Evolutionary conservation across 2,113 vertebrate species (phyloP), one percentile per base, ranked within the genome.

Genomic region (Hydrochoerus hydrochaeris): DNA sequence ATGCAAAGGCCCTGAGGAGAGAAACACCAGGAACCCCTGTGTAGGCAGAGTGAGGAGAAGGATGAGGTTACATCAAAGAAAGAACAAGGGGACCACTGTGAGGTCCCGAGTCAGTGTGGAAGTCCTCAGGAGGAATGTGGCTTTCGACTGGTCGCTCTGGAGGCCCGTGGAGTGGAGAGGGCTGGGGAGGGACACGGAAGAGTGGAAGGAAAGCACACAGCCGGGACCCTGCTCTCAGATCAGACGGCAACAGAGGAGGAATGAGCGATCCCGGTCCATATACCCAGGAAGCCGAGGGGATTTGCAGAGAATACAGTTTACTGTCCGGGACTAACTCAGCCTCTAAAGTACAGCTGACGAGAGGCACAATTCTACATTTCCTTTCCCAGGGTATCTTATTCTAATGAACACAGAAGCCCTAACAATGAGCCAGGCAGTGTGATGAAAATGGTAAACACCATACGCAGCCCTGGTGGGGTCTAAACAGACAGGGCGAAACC

Each of bases 361-460:
- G 41, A 44, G 41, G 88, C 28, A 16, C 0, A 0, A 90, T 69
- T 89, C 90, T 83, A 85, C 11, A 1, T 57, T 94, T 93, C 91
- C 94, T 95, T 98, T 98, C 91, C 85, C 96, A 95, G 93, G n/a
- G 88, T 94, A 96, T 96, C 94, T 57, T 60, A 44, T 95, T 95
- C 78, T 85, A 58, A 58, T 38, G 92, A 46, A 96, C 88, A 86
- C 85, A 91, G 83, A 94, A 52, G 28, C 38, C 67, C 46, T 1
- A 11, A 49, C 1, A 22, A 24, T 12, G 0, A 88, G 94, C 85
- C 90, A 83, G 65, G 54, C 49, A 28, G 28, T 22, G 13, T 0
- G 46, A 92, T 67, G 82, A 60, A 38, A 38, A 77, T 52, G 60
- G 85, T 88, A 65, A 41, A 0, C 2, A 24, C 41, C 85, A 85